Evolutionary conservation across 2,797 vertebrate genomes (phyloP).

Genomic region (Pseudochirops cupreus): DNA sequence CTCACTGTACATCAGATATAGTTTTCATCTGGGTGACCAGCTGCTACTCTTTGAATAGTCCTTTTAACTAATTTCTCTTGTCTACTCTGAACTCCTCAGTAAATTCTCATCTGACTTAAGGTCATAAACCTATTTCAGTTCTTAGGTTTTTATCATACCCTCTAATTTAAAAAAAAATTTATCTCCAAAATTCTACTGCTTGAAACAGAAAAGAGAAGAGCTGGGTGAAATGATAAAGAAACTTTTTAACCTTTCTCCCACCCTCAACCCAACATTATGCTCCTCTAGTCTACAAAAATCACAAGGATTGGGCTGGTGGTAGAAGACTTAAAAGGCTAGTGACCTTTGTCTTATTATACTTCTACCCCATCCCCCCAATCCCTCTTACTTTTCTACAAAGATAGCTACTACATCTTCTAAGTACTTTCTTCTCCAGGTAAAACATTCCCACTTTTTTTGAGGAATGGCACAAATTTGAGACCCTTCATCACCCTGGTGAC

Average conservation of each 20-base stretch:
- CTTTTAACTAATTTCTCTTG: too few relatives aligned
- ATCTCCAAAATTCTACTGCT: not conserved
- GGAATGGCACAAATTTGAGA: not conserved
- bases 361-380: not conserved
- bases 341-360: not conserved
- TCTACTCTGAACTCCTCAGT: too few relatives aligned
- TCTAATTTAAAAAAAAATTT: not conserved
- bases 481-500: not conserved
- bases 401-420: not conserved
- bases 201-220: not conserved
- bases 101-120: too few relatives aligned
- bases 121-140: not conserved
- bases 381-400: not conserved
- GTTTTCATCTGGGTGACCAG: too few relatives aligned
- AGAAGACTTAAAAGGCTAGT: not conserved
- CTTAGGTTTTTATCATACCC: not conserved
- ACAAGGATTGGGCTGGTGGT: not conserved
- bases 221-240: not conserved
- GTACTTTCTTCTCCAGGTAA: not conserved
- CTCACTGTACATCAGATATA: too few relatives aligned
- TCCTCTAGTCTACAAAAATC: not conserved
- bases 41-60: too few relatives aligned
- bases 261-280: too few relatives aligned
- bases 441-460: not conserved
- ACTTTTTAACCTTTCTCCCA: not conserved